These are phyloP conservation scores for Toxotes chatareus DNA, from an alignment of 2,113 vertebrate genomes.

Conservation along the genomic window DNA sequence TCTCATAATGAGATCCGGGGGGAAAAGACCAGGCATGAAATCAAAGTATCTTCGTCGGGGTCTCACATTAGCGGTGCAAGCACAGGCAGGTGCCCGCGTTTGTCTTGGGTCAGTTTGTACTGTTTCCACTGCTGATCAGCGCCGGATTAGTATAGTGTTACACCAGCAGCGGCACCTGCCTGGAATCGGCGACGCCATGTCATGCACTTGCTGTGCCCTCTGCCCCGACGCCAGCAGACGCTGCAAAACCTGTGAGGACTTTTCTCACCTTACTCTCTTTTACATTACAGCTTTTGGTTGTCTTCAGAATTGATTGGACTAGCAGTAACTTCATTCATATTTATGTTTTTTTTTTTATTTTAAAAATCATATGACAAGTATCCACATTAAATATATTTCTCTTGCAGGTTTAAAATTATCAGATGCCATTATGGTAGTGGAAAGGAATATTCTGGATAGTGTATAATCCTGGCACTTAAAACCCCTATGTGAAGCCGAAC, in stretches of 20 bases:
- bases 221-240: conserved; percentile 35
- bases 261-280: conserved; percentile 4
- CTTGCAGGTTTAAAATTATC: neutral
- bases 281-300: neutral
- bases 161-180: conserved; percentile 61
- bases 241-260: neutral
- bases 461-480: conserved; percentile 45
- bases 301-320: neutral
- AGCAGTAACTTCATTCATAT: neutral
- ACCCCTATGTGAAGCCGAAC: conserved; percentile 47
- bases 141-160: conserved; percentile 70
- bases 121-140: conserved; percentile 70
- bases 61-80: conserved; percentile 57
- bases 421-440: neutral
- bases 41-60: conserved; percentile 68
- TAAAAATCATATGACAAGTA: neutral
- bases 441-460: conserved; percentile 34
- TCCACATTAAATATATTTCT: neutral
- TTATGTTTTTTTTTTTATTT: neutral
- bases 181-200: conserved; percentile 51
- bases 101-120: conserved; percentile 66
- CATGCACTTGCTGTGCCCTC: conserved; percentile 50
- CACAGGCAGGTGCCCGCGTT: conserved; percentile 60
- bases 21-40: conserved; percentile 59
- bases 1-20: conserved; percentile 73